Percentiles rank a stretch among this genome's conserved stretches.
These are phyloP conservation scores for Macquaria australasica DNA, from an alignment of 2,113 vertebrate genomes.

Conservation along the genomic window DNA sequence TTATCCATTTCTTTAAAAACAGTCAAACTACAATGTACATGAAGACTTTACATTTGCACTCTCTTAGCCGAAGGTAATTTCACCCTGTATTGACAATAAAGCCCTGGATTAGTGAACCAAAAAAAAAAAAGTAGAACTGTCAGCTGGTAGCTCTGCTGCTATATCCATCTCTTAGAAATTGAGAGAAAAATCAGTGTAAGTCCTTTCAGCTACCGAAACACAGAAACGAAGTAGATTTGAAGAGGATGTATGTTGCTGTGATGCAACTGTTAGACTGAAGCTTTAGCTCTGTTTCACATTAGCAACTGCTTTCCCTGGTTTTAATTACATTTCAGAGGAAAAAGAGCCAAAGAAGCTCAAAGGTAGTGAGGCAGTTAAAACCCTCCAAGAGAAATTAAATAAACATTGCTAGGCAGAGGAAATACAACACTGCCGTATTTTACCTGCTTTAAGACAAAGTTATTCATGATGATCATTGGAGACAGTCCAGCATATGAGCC, in stretches of 20 bases:
- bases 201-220: not conserved
- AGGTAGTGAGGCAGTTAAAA: not conserved
- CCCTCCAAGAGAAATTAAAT: not conserved
- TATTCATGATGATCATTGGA: conserved; percentile 94
- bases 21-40: not conserved
- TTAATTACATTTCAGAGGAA: not conserved
- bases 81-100: not conserved
- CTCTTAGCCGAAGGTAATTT: not conserved
- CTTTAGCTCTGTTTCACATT: not conserved
- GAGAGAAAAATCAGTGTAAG: not conserved
- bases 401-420: conserved; percentile 8
- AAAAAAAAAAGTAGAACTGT: too few relatives aligned
- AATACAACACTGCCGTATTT: conserved; percentile 4
- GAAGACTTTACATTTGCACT: not conserved
- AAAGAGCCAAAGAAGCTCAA: not conserved
- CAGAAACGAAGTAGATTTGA: too few relatives aligned
- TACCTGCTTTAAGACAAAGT: conserved; percentile 92
- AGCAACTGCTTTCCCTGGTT: not conserved
- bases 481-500: conserved; percentile 84
- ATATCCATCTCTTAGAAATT: too few relatives aligned
- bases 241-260: not conserved
- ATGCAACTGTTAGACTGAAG: not conserved
- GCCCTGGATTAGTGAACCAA: not conserved
- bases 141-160: too few relatives aligned
- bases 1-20: not conserved